Evolutionary conservation across 1,140 invertebrate species (phyloP).

Genomic region (Trichonephila clavipes): DNA sequence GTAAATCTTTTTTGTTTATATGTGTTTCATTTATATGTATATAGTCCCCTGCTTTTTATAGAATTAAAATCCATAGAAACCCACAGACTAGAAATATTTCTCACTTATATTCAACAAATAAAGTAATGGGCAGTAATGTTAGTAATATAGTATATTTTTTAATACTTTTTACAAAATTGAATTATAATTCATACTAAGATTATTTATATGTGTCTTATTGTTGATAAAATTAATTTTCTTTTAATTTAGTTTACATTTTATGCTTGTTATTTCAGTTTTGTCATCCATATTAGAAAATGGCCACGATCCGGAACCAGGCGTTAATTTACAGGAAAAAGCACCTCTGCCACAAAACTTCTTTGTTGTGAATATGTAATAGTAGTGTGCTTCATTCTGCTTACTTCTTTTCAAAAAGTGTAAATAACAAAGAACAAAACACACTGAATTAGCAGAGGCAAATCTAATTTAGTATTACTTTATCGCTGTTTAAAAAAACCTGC

Average conservation of each 20-base stretch:
- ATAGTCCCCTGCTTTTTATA: too few species aligned
- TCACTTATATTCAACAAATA: too few species aligned
- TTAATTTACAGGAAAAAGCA: constrained; percentile 44
- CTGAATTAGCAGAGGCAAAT: constrained; percentile 68
- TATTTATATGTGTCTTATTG: background rate
- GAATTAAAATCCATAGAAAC: too few species aligned
- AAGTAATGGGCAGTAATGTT: too few species aligned
- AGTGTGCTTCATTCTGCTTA: constrained; percentile 12
- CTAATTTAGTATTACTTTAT: constrained; percentile 46
- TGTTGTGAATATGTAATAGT: constrained; percentile 74
- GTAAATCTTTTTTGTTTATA: too few species aligned
- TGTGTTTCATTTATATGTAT: too few species aligned
- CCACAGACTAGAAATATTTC: too few species aligned
- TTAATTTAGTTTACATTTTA: background rate
- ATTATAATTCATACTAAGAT: background rate
- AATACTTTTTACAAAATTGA: background rate
- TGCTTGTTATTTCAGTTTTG: constrained; percentile 43
- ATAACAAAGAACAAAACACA: constrained; percentile 71
- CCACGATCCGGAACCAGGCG: constrained; percentile 64
- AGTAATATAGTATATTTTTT: background rate
- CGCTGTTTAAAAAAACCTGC: constrained; percentile 40
- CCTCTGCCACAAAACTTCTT: constrained; percentile 76
- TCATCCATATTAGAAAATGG: constrained; percentile 73
- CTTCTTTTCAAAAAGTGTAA: constrained; percentile 23
- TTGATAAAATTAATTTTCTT: background rate